Percentiles rank a stretch among this genome's conserved stretches.
Conservation (phyloP, 2,113 vertebrate genomes). For the Albula goreensis region DNA sequence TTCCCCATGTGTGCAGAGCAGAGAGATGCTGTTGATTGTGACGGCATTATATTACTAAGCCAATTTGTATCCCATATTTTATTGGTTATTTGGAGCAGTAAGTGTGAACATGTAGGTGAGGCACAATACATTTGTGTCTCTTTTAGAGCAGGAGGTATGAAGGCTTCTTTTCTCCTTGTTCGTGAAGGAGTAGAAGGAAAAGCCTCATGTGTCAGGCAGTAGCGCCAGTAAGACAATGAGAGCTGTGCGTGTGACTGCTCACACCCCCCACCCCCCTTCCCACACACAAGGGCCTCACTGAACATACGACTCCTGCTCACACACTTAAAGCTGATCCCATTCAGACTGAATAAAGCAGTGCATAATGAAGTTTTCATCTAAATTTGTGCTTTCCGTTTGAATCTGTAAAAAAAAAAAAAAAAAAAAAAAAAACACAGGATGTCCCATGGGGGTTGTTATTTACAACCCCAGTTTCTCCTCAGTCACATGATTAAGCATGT, state of each 20-base stretch:
- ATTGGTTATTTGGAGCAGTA: background rate
- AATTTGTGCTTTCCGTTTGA: conserved; percentile 48
- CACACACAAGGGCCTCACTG: background rate
- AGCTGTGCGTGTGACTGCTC: background rate
- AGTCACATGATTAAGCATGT: conserved; percentile 49
- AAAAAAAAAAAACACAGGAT: background rate
- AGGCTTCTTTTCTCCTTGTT: background rate
- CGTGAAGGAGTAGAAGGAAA: background rate
- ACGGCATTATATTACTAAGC: background rate
- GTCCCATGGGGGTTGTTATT: conserved; percentile 42
- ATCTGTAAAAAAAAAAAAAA: conserved; percentile 1
- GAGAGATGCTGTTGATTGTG: background rate
- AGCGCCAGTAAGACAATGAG: background rate
- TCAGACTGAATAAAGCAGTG: conserved; percentile 5
- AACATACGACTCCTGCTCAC: background rate
- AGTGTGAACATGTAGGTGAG: background rate
- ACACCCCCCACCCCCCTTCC: background rate
- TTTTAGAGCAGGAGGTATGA: background rate
- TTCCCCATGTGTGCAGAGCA: background rate
- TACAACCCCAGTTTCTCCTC: conserved; percentile 28
- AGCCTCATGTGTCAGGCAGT: background rate
- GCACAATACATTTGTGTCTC: background rate
- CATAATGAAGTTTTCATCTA: conserved; percentile 32
- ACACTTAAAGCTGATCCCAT: background rate
- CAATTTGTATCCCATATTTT: conserved; percentile 13